Evolutionary conservation across 2,113 vertebrate species (phyloP).

Genomic region (Atrichornis clamosus): DNA sequence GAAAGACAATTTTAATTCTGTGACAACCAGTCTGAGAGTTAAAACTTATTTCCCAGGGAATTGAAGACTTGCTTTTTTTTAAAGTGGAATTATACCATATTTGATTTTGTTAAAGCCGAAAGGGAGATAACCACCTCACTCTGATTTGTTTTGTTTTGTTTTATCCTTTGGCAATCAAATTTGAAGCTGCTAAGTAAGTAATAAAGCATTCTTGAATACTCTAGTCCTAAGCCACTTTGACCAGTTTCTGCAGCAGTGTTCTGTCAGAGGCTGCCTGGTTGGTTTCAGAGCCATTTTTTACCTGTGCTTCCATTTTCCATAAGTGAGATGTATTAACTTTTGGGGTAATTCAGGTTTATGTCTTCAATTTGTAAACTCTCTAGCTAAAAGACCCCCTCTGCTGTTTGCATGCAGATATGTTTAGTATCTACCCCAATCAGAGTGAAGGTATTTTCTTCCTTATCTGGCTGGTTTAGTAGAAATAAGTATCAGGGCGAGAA

Average conservation of each 20-base stretch:
- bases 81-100: background rate
- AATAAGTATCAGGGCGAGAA: background rate
- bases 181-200: background rate
- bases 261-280: background rate
- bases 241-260: background rate
- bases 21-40: background rate
- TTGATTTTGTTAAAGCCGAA: background rate
- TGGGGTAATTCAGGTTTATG: background rate
- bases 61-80: background rate
- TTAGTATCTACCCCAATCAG: background rate
- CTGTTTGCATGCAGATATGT: background rate
- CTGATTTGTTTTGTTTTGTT: background rate
- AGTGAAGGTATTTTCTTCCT: background rate
- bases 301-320: background rate
- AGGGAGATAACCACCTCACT: background rate
- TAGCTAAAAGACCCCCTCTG: background rate
- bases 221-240: background rate
- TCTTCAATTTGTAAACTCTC: background rate
- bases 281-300: background rate
- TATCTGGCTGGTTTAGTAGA: background rate
- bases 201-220: background rate
- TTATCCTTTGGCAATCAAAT: background rate
- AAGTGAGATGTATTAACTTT: background rate
- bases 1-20: background rate
- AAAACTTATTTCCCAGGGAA: background rate